Evolutionary conservation across 2,113 vertebrate species (phyloP), one percentile per base, ranked within the genome.

Genomic region (Eclectus roratus): DNA sequence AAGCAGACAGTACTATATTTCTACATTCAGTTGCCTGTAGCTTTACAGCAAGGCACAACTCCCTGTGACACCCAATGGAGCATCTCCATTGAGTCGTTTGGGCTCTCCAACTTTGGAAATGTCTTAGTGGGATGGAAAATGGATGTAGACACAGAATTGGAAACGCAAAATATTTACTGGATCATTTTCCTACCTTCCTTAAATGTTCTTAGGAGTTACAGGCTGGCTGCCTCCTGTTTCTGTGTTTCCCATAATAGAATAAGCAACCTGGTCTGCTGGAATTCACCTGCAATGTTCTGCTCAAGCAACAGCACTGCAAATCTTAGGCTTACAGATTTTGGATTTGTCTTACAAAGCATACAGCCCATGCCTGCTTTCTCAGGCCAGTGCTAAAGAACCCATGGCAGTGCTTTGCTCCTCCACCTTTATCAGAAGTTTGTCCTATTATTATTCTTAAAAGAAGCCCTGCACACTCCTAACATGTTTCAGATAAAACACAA

Each of bases 21-120:
- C 66, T 29, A 1, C 12, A 13, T 16, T 29, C 0, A 0, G 18
- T 7, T 6, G 2, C n/a, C 49, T 31, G 27, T 49, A 52, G 64
- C 44, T 61, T 55, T 25, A 44, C 17, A 76, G 80, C 1, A 1
- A 46, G 3, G 55, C 47, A 52, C 63, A 47, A 3, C 43, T 71
- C 31, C 65, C 37, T 52, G 19, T 3, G 37, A 65, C 0, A 3
- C 52, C 31, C 46, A 46, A 2, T 0, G 10, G 24, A 73, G 52
- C 21, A 1, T 35, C 52, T 69, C 44, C 52, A 53, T 0, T 1
- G 37, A 44, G 24, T 0, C 3, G 9, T 46, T 56, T 39, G 8
- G 37, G 25, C 47, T 52, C 68, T 37, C 33, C 33, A 35, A 2
- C 41, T 28, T 13, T 3, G 41, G 64, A 19, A 58, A 53, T 3